These are phyloP conservation scores for Pammene aurita DNA, from an alignment of 2,888 invertebrate genomes.

Conservation along the genomic window DNA sequence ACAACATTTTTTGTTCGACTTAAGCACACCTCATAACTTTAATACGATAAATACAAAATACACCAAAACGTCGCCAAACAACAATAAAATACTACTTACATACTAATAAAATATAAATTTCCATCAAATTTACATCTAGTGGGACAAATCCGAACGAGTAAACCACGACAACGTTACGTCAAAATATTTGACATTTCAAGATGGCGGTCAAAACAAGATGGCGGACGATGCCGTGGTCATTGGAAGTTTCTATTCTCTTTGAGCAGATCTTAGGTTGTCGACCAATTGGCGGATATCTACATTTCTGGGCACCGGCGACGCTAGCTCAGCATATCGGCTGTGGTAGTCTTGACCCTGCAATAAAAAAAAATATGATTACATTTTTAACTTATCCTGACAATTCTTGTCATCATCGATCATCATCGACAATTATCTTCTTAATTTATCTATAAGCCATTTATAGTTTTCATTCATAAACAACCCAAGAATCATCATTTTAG, in stretches of 20 bases:
- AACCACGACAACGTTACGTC: background rate
- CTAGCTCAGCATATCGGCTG: slow-evolving; percentile 64
- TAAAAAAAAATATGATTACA: background rate
- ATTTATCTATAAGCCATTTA: too few relatives aligned
- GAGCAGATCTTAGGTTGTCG: slow-evolving; percentile 53
- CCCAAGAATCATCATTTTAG: too few relatives aligned
- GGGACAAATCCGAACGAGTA: background rate
- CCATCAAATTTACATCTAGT: slow-evolving; percentile 12
- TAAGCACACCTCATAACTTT: slow-evolving; percentile 59
- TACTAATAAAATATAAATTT: slow-evolving; percentile 14
- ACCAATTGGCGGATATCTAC: slow-evolving; percentile 60
- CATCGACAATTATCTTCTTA: too few relatives aligned
- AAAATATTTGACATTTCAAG: background rate
- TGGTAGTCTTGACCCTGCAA: slow-evolving; percentile 60
- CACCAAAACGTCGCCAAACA: slow-evolving; percentile 9
- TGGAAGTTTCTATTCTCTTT: background rate
- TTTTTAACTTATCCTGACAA: too few relatives aligned
- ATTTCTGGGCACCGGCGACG: slow-evolving; percentile 60
- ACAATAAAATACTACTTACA: slow-evolving; percentile 13
- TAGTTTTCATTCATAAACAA: too few relatives aligned
- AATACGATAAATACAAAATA: slow-evolving; percentile 49
- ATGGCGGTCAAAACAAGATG: background rate
- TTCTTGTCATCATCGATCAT: too few relatives aligned
- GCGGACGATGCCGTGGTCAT: slow-evolving; percentile 38
- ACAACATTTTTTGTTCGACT: slow-evolving; percentile 47